phyloP scores from a whole-genome alignment of 2,113 vertebrate genomes.

The Callospermophilus lateralis region DNA sequence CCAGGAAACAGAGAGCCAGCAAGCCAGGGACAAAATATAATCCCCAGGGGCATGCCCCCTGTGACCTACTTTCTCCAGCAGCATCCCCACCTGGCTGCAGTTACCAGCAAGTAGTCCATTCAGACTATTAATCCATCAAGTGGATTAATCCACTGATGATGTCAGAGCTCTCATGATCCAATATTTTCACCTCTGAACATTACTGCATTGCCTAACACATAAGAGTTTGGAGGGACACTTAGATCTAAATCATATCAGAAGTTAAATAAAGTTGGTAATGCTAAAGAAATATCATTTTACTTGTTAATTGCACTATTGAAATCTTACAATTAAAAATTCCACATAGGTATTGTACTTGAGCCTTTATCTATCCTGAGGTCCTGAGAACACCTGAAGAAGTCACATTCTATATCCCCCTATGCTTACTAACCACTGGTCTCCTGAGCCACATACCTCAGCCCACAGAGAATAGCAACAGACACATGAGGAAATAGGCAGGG shows the following conservation, averaged over 20 bases:
- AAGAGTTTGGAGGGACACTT: too few species aligned
- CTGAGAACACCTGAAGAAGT: neutral
- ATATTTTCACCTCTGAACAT: too few species aligned
- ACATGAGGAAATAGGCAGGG: neutral
- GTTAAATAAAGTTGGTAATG: constrained; percentile 32
- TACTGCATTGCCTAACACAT: too few species aligned
- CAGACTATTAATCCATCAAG: too few species aligned
- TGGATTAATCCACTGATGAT: too few species aligned
- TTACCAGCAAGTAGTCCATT: too few species aligned
- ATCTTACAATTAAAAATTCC: constrained; percentile 43
- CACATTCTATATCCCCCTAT: neutral
- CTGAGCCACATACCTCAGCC: neutral
- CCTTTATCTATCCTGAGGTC: neutral
- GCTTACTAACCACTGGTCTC: neutral
- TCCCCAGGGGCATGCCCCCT: too few species aligned
- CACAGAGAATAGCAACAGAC: neutral
- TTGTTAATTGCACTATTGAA: neutral
- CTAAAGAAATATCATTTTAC: neutral
- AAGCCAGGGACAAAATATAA: too few species aligned
- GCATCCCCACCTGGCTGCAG: too few species aligned
- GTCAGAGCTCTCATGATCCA: too few species aligned
- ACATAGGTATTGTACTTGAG: neutral
- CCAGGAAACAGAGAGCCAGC: too few species aligned
- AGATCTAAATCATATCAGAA: neutral
- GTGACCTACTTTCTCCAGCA: too few species aligned